A percentile compares a stretch with the other conserved stretches of the same genome.
Evolutionary conservation across 2,113 vertebrate species (phyloP).

Genomic region (Pollimyrus isidori): DNA sequence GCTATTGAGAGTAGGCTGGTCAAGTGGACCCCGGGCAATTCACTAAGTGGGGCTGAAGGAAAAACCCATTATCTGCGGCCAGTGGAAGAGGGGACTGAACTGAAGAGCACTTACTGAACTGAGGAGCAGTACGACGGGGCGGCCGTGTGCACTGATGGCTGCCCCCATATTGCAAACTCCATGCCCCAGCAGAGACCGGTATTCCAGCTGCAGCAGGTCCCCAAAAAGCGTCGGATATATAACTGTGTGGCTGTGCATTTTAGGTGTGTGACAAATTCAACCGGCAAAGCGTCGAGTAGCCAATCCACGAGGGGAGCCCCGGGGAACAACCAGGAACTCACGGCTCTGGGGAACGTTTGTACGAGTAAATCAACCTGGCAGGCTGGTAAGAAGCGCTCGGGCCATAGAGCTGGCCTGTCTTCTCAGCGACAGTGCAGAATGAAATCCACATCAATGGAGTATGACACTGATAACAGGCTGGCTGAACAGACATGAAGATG

Average conservation of each 20-base stretch:
- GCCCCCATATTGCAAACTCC: not conserved
- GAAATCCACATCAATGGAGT: constrained; percentile 45
- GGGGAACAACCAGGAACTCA: not conserved
- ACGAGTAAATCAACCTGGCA: constrained; percentile 29
- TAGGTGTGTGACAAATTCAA: not conserved
- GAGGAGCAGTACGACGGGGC: not conserved
- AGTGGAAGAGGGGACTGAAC: constrained; percentile 11
- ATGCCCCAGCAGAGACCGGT: not conserved
- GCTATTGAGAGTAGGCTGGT: constrained; percentile 37
- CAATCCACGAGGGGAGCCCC: not conserved
- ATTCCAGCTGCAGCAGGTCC: not conserved
- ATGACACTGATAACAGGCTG: constrained; percentile 39
- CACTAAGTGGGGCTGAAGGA: constrained; percentile 38
- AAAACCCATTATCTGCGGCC: constrained; percentile 24
- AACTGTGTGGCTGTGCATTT: not conserved
- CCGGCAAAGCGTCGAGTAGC: constrained; percentile 35
- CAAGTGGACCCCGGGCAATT: constrained; percentile 45
- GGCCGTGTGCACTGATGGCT: not conserved
- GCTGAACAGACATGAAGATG: constrained; percentile 37
- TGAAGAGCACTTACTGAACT: constrained; percentile 19
- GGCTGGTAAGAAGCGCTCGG: constrained; percentile 37
- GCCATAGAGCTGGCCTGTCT: constrained; percentile 31
- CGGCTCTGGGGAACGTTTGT: not conserved
- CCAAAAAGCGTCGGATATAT: not conserved
- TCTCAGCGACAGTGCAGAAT: constrained; percentile 37